Evolutionary conservation across 1,140 invertebrate species (phyloP), one percentile per base, ranked within the genome.

Genomic region (Drosophila funebris): DNA sequence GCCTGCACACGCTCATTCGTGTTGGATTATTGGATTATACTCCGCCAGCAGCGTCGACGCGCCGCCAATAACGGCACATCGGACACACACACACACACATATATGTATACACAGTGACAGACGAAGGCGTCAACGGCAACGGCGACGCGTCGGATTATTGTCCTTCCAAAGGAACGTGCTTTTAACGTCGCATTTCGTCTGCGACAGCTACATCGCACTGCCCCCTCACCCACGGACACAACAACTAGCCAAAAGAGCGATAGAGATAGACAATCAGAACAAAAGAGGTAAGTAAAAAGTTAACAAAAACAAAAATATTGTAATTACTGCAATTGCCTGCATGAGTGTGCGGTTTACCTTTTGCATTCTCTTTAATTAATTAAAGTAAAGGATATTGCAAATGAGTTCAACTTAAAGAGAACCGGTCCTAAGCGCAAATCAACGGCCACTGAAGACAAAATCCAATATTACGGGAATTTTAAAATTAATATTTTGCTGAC

Each of bases 1-100:
- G 50, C 70, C 67, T 85, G 82, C 79, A 78, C 82, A 85, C 78
- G 82, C 82, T 87, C 78, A 69, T 85, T 85, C 82, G 82, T 76
- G 78, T 87, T 87, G 83, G 83, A 87, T 87, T 87, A 88, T 83
- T 83, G 83, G 78, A 83, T 88, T 88, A 87, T 78, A 83, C 79
- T 54, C 46, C 60, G 72, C 50, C 24, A 60, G 37, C 57, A 66
- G 54, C 48, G 50, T 50, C 67, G 52, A 41, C 52, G 66, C 67
- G 57, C 11, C 83, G 78, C 80, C 80, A 79, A 63, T 77, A 85
- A 85, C 82, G 82, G 71, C 56, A 75, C 64, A 69, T 48, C 46
- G 62, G 44, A 73, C 63, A 57, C 29, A 58, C 44, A 62, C 50
- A 41, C 44, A 43, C 39, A 24, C 22, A 58, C 20, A 29, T 24